Evolutionary conservation across 2,888 invertebrate species (phyloP), one percentile per base, ranked within the genome.

Genomic region (Allolobophora icterica): DNA sequence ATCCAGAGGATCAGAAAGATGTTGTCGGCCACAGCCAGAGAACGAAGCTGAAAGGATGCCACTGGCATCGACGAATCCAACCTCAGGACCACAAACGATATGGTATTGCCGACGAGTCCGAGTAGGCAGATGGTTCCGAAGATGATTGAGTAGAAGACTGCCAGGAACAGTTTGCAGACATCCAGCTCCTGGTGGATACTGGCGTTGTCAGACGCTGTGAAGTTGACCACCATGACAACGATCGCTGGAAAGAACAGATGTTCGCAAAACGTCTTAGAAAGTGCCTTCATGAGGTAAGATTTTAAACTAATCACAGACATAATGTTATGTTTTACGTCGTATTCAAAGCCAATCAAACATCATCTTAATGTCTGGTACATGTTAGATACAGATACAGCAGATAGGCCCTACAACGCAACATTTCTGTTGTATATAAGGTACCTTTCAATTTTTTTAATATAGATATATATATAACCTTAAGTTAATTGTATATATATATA

Each of bases 1-100:
- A 91, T 42, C 92, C 92, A 93, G 58, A 93, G 91, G 33, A 91
- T 24, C 42, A 93, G 91, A 90, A 93, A 92, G 34, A 84, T 38
- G 91, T 92, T 93, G 91, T 93, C 93, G 4, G 92, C 93, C 30
- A 93, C 91, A 33, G 93, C 92, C 71, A 93, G 91, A 30, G 90
- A 40, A 90, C 92, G 90, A 21, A 93, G 92, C 35, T 93, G 92
- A 83, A 92, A 91, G 33, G 92, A 91, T 13, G 93, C 93, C 52
- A 92, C 92, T 19, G 90, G 90, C 58, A 89, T 92, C 24, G 89
- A 58, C 34, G 52, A 89, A 34, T 92, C 92, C 92, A 91, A 84
- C 35, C 90, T 90, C 33, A 92, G 91, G 5, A 92, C 92, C 33
- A 92, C 42, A 89, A 92, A 92, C 89, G 92, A 92, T n/a, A 92